phyloP scores from a whole-genome alignment of 2,797 vertebrate genomes.

The Zenarchopterus dispar region DNA sequence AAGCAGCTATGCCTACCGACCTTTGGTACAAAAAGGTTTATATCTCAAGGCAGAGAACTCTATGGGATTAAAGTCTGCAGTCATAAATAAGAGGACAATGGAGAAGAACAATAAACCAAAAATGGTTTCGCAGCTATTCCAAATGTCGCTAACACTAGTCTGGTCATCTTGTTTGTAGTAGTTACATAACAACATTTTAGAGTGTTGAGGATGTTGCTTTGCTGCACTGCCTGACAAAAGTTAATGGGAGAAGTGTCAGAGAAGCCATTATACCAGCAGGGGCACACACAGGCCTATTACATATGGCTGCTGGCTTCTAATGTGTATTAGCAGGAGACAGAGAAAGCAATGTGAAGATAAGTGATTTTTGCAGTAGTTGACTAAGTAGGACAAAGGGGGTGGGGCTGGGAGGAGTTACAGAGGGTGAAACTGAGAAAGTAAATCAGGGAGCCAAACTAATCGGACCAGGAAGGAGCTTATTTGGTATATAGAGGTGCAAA shows the following conservation, averaged over 20 bases:
- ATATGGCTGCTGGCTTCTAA: slow-evolving; percentile 81
- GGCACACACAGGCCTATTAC: slow-evolving; percentile 76
- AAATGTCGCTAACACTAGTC: slow-evolving; percentile 61
- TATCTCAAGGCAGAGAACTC: slow-evolving; percentile 21
- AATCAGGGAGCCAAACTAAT: slow-evolving; percentile 46
- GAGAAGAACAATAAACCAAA: slow-evolving; percentile 54
- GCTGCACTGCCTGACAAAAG: slow-evolving; percentile 71
- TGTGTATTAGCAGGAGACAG: slow-evolving; percentile 81
- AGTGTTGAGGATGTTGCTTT: slow-evolving; percentile 68
- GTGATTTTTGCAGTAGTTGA: slow-evolving; percentile 78
- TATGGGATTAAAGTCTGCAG: slow-evolving; percentile 10
- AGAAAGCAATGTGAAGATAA: slow-evolving; percentile 80
- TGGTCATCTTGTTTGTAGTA: slow-evolving; percentile 73
- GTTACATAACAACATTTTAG: slow-evolving; percentile 80
- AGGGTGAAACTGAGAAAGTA: slow-evolving; percentile 40
- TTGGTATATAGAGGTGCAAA: slow-evolving; percentile 6
- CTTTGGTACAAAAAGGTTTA: slow-evolving; percentile 43
- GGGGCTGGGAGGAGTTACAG: slow-evolving; percentile 52
- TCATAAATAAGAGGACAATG: slow-evolving; percentile 35
- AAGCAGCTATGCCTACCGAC: slow-evolving; percentile 44
- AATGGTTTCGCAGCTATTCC: slow-evolving; percentile 54
- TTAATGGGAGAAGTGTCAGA: slow-evolving; percentile 81
- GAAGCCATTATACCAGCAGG: slow-evolving; percentile 79
- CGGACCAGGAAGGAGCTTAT: slow-evolving; percentile 25
- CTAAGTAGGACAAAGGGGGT: slow-evolving; percentile 76